Evolutionary conservation across 2,797 vertebrate species (phyloP).

Genomic region (Pangasius sanitwongsei): DNA sequence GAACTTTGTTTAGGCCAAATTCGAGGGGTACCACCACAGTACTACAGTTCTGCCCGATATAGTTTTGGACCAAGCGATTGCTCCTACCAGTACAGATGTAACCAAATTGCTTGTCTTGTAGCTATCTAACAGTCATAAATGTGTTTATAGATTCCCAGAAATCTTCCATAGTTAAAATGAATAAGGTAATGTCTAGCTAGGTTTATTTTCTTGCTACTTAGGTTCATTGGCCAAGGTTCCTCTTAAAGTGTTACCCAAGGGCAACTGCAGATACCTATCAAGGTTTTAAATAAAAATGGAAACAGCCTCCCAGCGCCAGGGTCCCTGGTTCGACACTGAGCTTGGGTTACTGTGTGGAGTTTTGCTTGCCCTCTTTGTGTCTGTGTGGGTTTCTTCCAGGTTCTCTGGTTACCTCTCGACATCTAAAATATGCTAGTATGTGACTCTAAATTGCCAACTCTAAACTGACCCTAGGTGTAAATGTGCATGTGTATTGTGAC

Average conservation of each 20-base stretch:
- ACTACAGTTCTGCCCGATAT: not conserved
- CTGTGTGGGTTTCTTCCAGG: not conserved
- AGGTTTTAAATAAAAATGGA: not conserved
- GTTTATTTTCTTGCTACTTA: not conserved
- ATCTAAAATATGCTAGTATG: not conserved
- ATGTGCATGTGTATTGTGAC: not conserved
- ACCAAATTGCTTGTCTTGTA: not conserved
- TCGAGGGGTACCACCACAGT: not conserved
- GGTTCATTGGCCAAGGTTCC: not conserved
- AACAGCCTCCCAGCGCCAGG: not conserved
- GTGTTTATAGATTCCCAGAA: constrained; percentile 1
- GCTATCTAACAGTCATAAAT: not conserved
- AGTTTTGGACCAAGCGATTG: not conserved
- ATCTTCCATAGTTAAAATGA: not conserved
- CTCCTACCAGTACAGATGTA: not conserved
- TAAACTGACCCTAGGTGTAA: not conserved
- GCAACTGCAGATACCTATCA: not conserved
- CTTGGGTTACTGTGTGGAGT: not conserved
- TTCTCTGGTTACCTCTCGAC: not conserved
- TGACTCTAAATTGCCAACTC: not conserved
- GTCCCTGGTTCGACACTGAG: not conserved
- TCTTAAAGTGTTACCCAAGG: not conserved
- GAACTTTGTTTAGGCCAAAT: not conserved
- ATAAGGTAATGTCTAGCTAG: not conserved
- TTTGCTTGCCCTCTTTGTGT: not conserved